Conservation (phyloP, 1,140 invertebrate species). For the Drosophila repletoides region DNA sequence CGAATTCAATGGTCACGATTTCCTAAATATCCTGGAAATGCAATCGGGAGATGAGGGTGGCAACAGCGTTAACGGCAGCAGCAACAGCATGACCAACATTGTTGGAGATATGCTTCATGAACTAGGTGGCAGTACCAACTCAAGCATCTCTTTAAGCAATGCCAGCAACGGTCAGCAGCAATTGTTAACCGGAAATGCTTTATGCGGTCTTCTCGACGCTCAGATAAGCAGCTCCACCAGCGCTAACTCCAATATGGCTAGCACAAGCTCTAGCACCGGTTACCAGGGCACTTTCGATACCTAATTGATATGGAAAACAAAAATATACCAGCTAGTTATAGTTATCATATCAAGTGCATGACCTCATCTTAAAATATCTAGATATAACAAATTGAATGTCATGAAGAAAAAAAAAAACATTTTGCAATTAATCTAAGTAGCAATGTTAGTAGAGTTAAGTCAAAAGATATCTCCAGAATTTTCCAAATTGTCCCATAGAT, state of each 20-base stretch:
- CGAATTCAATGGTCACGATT: constrained; percentile 70
- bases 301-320: neutral
- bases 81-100: constrained; percentile 54
- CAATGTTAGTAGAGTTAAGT: too few relatives aligned
- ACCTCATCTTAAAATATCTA: too few relatives aligned
- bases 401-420: too few relatives aligned
- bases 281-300: constrained; percentile 10
- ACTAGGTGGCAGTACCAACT: constrained; percentile 53
- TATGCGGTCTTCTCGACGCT: constrained; percentile 50
- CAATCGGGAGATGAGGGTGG: constrained; percentile 19
- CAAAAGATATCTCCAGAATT: too few relatives aligned
- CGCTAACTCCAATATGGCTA: neutral
- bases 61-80: constrained; percentile 60
- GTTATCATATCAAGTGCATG: too few relatives aligned
- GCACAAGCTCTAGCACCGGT: neutral
- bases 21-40: constrained; percentile 70
- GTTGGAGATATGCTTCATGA: constrained; percentile 64
- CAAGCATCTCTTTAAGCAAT: constrained; percentile 49
- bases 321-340: too few relatives aligned
- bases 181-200: constrained; percentile 20
- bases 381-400: too few relatives aligned
- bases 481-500: too few relatives aligned
- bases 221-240: constrained; percentile 34
- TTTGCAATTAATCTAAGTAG: too few relatives aligned
- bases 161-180: constrained; percentile 37